A percentile compares a stretch with the other conserved stretches of the same genome.
These are phyloP conservation scores for Piezodorus guildinii DNA, from an alignment of 1,140 invertebrate genomes.

Conservation along the genomic window DNA sequence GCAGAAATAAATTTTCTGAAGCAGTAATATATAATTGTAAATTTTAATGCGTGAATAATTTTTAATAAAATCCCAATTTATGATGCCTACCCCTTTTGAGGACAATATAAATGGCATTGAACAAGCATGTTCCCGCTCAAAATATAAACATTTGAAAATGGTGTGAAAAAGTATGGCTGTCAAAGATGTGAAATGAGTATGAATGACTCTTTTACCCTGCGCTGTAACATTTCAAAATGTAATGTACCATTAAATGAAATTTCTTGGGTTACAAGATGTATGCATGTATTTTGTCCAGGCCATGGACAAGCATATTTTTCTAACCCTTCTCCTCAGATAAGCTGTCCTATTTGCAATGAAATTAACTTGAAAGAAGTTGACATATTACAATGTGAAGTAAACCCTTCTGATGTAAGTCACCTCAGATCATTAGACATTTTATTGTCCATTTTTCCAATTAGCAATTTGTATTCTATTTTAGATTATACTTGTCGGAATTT, in stretches of 20 bases:
- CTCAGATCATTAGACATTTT: background rate
- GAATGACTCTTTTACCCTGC: constrained; percentile 14
- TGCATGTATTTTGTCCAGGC: constrained; percentile 23
- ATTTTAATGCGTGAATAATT: too few species aligned
- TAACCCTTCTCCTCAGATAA: constrained; percentile 15
- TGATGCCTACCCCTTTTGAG: too few species aligned
- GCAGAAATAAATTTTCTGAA: too few species aligned
- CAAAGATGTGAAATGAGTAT: background rate
- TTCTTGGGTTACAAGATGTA: constrained; percentile 20
- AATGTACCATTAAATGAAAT: constrained; percentile 8
- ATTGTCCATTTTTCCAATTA: background rate
- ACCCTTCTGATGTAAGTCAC: constrained; percentile 18
- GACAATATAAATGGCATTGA: too few species aligned
- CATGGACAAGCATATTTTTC: constrained; percentile 21
- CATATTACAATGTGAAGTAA: constrained; percentile 16
- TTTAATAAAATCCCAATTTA: too few species aligned
- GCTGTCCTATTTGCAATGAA: constrained; percentile 23
- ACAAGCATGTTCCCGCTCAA: too few species aligned
- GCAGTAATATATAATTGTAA: too few species aligned
- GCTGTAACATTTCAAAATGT: constrained; percentile 20
- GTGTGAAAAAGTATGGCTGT: too few species aligned
- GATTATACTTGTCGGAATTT: constrained; percentile 19
- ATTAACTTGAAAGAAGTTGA: constrained; percentile 20
- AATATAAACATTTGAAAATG: too few species aligned
- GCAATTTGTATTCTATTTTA: constrained; percentile 10